Percentiles rank a stretch among this genome's conserved stretches.
Evolutionary conservation across 92 coral and sea anemone species (phyloP).

Genomic region (Metridium senile): DNA sequence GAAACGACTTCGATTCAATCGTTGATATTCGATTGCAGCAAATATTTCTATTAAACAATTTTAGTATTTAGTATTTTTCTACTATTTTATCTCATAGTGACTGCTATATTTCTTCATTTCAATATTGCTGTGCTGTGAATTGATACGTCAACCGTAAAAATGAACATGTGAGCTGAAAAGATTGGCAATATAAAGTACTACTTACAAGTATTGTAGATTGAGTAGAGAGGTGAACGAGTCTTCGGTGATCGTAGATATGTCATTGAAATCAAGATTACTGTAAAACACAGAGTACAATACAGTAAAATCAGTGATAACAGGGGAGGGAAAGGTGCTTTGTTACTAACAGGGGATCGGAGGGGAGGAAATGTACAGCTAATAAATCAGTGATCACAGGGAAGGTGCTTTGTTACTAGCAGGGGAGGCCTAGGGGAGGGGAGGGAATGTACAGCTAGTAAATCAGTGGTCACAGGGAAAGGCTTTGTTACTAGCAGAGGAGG

Average conservation of each 20-base stretch:
- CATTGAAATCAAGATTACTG: slow-evolving; percentile 12
- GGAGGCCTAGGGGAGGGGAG: no score
- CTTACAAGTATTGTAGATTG: slow-evolving; percentile 14
- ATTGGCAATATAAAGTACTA: neutral
- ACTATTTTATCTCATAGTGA: neutral
- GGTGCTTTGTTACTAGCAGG: no score
- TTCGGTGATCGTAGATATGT: neutral
- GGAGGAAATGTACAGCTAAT: neutral
- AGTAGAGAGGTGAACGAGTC: slow-evolving; percentile 10
- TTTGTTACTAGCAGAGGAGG: neutral
- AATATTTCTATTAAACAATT: slow-evolving; percentile 9
- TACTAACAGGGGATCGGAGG: neutral
- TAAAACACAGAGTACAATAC: neutral
- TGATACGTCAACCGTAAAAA: neutral
- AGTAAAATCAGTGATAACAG: no score
- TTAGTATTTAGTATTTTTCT: neutral
- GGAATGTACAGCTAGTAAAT: no score
- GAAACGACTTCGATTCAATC: slow-evolving; percentile 29
- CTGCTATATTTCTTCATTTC: no score
- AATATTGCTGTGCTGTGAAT: no score
- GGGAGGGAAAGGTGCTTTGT: no score
- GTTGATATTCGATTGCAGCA: slow-evolving; percentile 11
- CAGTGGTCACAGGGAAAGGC: no score
- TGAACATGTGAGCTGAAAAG: neutral
- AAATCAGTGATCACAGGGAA: no score